Conservation (phyloP, 1,140 invertebrate species). For the Harpegnathos saltator region DNA sequence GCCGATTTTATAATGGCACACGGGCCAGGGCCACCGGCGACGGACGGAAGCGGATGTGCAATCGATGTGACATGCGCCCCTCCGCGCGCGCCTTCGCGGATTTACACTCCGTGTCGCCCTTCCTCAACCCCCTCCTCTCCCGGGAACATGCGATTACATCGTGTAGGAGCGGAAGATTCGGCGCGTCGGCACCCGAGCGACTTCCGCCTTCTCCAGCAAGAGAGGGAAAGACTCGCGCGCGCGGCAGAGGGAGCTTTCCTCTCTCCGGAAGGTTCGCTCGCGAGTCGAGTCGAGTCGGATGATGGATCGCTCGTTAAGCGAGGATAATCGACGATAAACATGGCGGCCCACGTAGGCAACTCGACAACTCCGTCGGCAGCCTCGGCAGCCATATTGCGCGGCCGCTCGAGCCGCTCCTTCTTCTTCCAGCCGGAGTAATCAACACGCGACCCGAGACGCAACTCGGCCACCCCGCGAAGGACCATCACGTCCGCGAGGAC, state of each 20-base stretch:
- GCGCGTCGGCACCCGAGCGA: background rate
- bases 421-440: background rate
- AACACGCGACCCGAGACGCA: too few species aligned
- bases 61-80: conserved; percentile 74
- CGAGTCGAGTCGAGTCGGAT: background rate
- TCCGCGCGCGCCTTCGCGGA: conserved; percentile 50
- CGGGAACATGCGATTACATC: conserved; percentile 56
- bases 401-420: background rate
- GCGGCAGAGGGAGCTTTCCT: background rate
- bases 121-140: too few species aligned
- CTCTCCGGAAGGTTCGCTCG: background rate
- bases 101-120: conserved; percentile 68
- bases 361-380: too few species aligned
- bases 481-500: too few species aligned
- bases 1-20: conserved; percentile 80
- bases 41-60: conserved; percentile 82
- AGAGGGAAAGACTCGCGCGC: conserved; percentile 27
- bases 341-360: too few species aligned
- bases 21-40: conserved; percentile 28
- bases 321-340: background rate
- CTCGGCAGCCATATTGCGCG: too few species aligned
- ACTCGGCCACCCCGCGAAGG: background rate
- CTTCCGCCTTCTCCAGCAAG: background rate
- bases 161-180: conserved; percentile 23
- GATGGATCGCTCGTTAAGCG: background rate